Conservation (phyloP, 2,888 invertebrate species). For the Morpho helenor region DNA sequence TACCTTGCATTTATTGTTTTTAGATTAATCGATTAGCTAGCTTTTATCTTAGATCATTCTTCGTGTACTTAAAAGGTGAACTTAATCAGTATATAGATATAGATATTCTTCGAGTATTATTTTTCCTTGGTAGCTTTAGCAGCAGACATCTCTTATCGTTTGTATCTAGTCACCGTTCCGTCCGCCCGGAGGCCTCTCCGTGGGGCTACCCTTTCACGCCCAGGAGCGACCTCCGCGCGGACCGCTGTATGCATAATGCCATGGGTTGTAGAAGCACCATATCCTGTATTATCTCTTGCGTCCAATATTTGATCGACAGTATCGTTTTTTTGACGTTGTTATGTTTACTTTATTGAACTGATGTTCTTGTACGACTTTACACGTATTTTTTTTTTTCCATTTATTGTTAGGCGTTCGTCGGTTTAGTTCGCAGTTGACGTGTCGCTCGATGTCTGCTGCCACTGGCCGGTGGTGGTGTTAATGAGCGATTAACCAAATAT, state of each 20-base stretch:
- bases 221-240: not conserved
- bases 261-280: constrained; percentile 47
- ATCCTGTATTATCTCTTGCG: constrained; percentile 32
- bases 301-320: constrained; percentile 38
- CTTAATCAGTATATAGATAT: constrained; percentile 54
- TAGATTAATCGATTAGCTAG: constrained; percentile 64
- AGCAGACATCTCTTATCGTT: constrained; percentile 72
- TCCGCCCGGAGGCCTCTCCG: constrained; percentile 16
- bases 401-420: constrained; percentile 29
- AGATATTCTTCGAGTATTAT: constrained; percentile 64
- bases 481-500: constrained; percentile 74
- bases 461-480: constrained; percentile 59
- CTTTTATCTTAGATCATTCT: constrained; percentile 62
- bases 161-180: constrained; percentile 63
- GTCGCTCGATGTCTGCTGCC: constrained; percentile 73
- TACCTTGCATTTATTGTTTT: constrained; percentile 76
- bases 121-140: constrained; percentile 60
- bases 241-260: constrained; percentile 26
- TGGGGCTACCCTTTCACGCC: not conserved
- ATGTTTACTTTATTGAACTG: constrained; percentile 50
- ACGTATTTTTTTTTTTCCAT: constrained; percentile 36
- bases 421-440: constrained; percentile 22
- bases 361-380: constrained; percentile 38
- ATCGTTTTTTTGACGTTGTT: constrained; percentile 47
- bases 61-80: constrained; percentile 72